phyloP scores from a whole-genome alignment of 1,140 invertebrate species.

The Diorhabda carinulata region DNA sequence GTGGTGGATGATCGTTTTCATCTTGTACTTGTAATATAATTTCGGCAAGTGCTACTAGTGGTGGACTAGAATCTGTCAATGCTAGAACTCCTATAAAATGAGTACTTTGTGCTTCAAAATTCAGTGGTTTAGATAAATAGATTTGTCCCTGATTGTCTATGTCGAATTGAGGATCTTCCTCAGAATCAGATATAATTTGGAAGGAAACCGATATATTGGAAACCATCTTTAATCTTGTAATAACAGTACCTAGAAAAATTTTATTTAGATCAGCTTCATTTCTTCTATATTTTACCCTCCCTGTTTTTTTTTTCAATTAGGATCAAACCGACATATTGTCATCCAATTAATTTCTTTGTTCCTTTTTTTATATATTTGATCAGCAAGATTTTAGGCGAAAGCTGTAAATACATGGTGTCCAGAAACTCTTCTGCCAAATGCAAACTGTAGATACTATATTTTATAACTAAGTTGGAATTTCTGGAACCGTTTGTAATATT shows the following conservation, averaged over 20 bases:
- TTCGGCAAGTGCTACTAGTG: constrained; percentile 67
- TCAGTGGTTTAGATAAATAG: constrained; percentile 64
- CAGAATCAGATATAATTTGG: constrained; percentile 63
- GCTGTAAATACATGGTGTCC: too few relatives aligned
- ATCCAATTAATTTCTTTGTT: too few relatives aligned
- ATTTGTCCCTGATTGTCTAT: constrained; percentile 73
- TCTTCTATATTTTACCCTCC: too few relatives aligned
- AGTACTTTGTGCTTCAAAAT: constrained; percentile 68
- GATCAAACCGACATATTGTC: too few relatives aligned
- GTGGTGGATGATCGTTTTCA: constrained; percentile 85
- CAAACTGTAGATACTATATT: too few relatives aligned
- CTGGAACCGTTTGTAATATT: too few relatives aligned
- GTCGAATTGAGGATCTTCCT: constrained; percentile 63
- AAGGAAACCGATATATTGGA: constrained; percentile 58
- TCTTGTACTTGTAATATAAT: constrained; percentile 79
- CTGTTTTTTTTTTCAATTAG: too few relatives aligned
- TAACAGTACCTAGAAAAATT: constrained; percentile 53
- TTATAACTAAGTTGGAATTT: too few relatives aligned
- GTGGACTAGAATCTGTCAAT: constrained; percentile 73
- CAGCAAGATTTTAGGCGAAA: too few relatives aligned
- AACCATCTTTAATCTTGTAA: constrained; percentile 60
- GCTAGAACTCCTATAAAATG: constrained; percentile 77
- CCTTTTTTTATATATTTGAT: too few relatives aligned
- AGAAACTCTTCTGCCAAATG: too few relatives aligned
- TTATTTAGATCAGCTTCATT: too few relatives aligned